Conservation (phyloP, 2,797 vertebrate species). For the Microctenopoma lineatum region DNA sequence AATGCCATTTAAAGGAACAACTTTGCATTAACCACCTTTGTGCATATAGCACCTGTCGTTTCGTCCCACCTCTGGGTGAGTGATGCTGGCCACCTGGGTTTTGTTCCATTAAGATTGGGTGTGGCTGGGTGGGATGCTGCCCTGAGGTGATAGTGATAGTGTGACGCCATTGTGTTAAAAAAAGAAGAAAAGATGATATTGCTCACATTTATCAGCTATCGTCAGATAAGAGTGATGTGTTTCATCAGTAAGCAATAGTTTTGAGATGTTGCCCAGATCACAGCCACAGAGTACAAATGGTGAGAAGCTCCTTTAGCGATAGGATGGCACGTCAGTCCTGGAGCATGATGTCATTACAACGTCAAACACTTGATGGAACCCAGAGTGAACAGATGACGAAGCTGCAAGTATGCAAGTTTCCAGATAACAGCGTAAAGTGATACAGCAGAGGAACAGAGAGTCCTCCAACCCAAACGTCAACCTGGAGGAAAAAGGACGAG, state of each 20-base stretch:
- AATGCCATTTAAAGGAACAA: not conserved
- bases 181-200: too few relatives aligned
- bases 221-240: not conserved
- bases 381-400: not conserved
- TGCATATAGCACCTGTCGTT: slow-evolving; percentile 37
- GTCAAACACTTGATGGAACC: not conserved
- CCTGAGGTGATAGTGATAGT: slow-evolving; percentile 15
- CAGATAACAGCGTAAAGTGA: slow-evolving; percentile 45
- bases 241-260: too few relatives aligned
- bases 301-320: not conserved
- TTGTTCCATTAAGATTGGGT: slow-evolving; percentile 32
- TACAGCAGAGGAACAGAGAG: slow-evolving; percentile 33
- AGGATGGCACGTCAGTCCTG: not conserved
- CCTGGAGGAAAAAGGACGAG: slow-evolving; percentile 17
- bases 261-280: too few relatives aligned
- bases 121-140: slow-evolving; percentile 30
- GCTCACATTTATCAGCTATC: too few relatives aligned
- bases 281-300: not conserved
- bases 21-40: not conserved
- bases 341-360: not conserved
- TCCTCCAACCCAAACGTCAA: not conserved
- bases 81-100: slow-evolving; percentile 53
- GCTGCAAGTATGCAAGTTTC: slow-evolving; percentile 1
- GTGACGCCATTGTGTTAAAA: slow-evolving; percentile 11
- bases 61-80: slow-evolving; percentile 50